Evolutionary conservation across 2,888 invertebrate genomes (phyloP).

Genomic region (Ochropacha duplaris): DNA sequence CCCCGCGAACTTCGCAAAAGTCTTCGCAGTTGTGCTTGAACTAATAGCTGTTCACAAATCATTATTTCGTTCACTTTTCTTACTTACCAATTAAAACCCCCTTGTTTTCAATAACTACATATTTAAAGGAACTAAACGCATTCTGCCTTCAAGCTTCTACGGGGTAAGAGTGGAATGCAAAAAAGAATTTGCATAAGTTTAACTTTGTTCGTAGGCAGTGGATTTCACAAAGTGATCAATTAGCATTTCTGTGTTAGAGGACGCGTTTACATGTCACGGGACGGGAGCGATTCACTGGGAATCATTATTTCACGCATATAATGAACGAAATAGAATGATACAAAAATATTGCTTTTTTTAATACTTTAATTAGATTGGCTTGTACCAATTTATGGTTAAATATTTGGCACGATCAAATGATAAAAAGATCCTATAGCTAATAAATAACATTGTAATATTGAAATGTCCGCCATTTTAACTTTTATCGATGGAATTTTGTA

Average conservation of each 20-base stretch:
- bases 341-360: no score
- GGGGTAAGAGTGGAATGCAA: constrained; percentile 53
- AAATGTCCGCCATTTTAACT: no score
- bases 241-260: constrained; percentile 62
- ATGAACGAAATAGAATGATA: no score
- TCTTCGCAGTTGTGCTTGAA: not conserved
- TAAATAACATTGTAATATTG: no score
- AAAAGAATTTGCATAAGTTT: constrained; percentile 55
- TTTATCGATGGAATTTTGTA: no score
- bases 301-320: not conserved
- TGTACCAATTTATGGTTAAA: no score
- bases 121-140: constrained; percentile 13
- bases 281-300: not conserved
- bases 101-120: constrained; percentile 14
- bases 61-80: not conserved
- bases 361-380: no score
- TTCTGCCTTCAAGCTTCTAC: constrained; percentile 15
- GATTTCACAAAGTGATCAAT: constrained; percentile 67
- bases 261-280: not conserved
- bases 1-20: not conserved
- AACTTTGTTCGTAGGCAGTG: constrained; percentile 45
- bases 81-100: not conserved
- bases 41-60: not conserved
- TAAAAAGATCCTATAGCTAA: no score
- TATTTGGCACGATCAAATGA: no score